Base-by-base conservation (phyloP, 2,797 vertebrate species). In the Chrysocyon brachyurus region DNA sequence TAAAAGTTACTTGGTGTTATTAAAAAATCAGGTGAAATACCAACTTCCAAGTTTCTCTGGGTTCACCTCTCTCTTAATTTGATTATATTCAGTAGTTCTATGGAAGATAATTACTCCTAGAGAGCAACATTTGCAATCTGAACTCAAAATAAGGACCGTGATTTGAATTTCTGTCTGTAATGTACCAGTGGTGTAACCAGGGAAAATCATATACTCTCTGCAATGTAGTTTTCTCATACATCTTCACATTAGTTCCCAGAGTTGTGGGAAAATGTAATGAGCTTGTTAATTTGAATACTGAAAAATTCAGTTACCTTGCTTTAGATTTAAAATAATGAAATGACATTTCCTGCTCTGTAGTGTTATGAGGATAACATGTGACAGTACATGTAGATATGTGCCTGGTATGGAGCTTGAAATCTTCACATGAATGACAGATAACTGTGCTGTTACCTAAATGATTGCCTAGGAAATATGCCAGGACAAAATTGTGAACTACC, bases 21-120 rank as follows among this genome's bases (percentile, higher is more conserved):
- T 94, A 92, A 78, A 72, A 77, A 66, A 40, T 84, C 33, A 97
- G 26, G 12, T 92, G 22, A 94, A 84, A 57, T 73, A 64, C n/a
- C 78, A 91, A 90, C 17, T 90, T 87, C 52, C 21, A 12, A 17
- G 24, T 91, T 77, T 91, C 33, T 68, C 28, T 86, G 85, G 36
- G 17, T 26, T 93, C 19, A 28, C 26, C 9, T 87, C 94, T 94
- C 54, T 92, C 46, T 9, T 83, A 56, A 89, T 79, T 92, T 92
- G 28, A 72, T 79, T 46, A 73, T 93, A 82, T 3, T 83, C 24
- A 79, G 9, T 75, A 85, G 57, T 95, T 96, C 61, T 84, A 19
- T 94, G 88, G 87, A 94, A 79, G 73, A 52, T 9, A 36, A 4
- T 94, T 93, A 86, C 14, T 75, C 24, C 33, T 24, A 46, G 36